A percentile compares a stretch with the other conserved stretches of the same genome.
Conservation (phyloP, 23 tunicate species). For the Phallusia fumigata region DNA sequence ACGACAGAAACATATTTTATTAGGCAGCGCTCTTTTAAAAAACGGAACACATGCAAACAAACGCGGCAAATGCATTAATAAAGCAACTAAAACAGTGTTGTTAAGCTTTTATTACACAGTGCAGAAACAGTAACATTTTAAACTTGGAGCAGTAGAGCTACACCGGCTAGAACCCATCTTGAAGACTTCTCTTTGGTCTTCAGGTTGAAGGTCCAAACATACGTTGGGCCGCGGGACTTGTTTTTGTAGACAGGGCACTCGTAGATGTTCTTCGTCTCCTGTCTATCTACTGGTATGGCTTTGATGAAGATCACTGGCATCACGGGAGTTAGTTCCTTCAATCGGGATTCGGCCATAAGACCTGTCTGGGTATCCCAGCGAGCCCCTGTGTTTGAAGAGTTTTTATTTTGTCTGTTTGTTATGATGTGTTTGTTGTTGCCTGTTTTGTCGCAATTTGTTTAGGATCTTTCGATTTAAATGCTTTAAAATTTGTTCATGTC, state of each 20-base stretch:
- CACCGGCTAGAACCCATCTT: constrained; percentile 70
- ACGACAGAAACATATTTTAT: neutral
- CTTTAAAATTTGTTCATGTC: no score
- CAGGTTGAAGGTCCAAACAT: constrained; percentile 96
- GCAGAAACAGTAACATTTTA: constrained; percentile 13
- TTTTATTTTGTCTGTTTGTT: neutral
- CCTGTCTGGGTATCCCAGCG: constrained; percentile 95
- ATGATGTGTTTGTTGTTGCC: no score
- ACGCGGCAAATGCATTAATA: neutral
- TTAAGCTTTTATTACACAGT: neutral
- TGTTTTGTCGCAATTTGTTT: no score
- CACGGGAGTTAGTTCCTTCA: constrained; percentile 91
- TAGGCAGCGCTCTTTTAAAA: neutral
- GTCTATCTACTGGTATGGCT: constrained; percentile 95
- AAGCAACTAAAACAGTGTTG: neutral
- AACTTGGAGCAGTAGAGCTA: constrained; percentile 84
- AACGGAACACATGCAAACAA: neutral
- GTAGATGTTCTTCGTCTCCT: constrained; percentile 90
- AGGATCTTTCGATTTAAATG: no score
- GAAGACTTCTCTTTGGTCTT: constrained; percentile 86
- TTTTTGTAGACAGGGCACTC: constrained; percentile 99
- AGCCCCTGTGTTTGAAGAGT: constrained; percentile 53
- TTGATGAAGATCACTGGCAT: constrained; percentile 96
- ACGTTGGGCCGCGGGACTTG: constrained; percentile 89
- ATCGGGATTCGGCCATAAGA: constrained; percentile 80